Base-by-base conservation (phyloP, 2,888 invertebrate genomes). In the Eutolmus rufibarbis region DNA sequence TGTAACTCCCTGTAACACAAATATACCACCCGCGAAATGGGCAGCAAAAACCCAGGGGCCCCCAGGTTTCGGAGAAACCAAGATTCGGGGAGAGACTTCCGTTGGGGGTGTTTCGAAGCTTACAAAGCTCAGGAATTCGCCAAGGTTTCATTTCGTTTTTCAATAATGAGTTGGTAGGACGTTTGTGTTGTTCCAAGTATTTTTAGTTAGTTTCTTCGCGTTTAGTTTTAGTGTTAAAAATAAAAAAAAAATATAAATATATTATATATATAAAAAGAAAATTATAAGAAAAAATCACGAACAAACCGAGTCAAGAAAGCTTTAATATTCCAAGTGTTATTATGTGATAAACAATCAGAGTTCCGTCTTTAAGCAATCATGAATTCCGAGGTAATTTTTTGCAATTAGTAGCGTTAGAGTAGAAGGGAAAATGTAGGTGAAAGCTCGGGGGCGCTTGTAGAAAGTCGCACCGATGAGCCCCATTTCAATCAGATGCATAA, bases 81-180 rank as follows among this genome's bases (percentile, higher is more conserved):
- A 56, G 43, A 81, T 81, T 81, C 81, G 43, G 81, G 8, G 81
- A 81, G 81, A 81, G 81, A 56, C 31, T 81, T 81, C 56, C 31
- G 81, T 46, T 81, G 51, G 28, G 28, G 78, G 37, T 66, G 19
- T 66, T 66, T 16, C 51, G 34, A 86, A 86, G 84, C 85, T 86
- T 86, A 86, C 57, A 86, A 86, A 86, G 85, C 85, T 86, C 51
- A 43, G 46, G 46, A 74, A 74, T 76, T 46, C 46, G 43, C 85
- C 85, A 88, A 84, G 86, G 77, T 84, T 87, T 86, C 88, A 88
- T 88, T 88, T 87, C 87, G 86, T 85, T 86, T 87, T 87, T 86
- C 87, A 86, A 88, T 87, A 88, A 88, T 88, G 88, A 87, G 87
- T 87, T 88, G 88, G 86, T 88, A 88, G 88, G 88, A 88, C 88